These are phyloP conservation scores for Nixonia krombeini DNA, from an alignment of 1,140 invertebrate genomes.

Conservation along the genomic window DNA sequence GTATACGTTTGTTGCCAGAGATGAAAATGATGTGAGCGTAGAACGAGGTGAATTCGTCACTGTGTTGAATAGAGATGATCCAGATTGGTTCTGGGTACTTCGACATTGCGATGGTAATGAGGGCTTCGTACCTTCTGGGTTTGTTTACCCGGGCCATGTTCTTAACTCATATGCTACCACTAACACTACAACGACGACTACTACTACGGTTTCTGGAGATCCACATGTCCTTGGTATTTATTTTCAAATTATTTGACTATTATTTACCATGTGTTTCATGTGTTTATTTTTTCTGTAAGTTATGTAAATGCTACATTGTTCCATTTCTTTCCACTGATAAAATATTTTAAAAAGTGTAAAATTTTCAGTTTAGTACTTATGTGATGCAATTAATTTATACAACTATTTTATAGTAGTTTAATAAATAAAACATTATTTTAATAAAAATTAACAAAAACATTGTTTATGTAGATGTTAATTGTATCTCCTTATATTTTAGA, in stretches of 20 bases:
- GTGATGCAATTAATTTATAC: too few species aligned
- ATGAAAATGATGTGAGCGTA: slow-evolving; percentile 95
- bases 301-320: too few species aligned
- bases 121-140: slow-evolving; percentile 96
- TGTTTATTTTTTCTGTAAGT: too few species aligned
- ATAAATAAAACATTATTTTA: too few species aligned
- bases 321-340: too few species aligned
- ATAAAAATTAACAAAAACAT: too few species aligned
- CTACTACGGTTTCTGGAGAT: slow-evolving; percentile 56
- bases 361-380: too few species aligned
- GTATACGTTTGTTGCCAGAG: slow-evolving; percentile 92
- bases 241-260: slow-evolving; percentile 1
- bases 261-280: too few species aligned
- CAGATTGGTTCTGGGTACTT: slow-evolving; percentile 96
- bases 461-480: too few species aligned
- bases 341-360: too few species aligned
- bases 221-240: slow-evolving; percentile 60
- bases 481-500: too few species aligned
- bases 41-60: slow-evolving; percentile 95
- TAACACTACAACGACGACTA: slow-evolving; percentile 58
- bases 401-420: too few species aligned
- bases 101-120: slow-evolving; percentile 90
- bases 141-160: slow-evolving; percentile 85
- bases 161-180: slow-evolving; percentile 66
- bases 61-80: slow-evolving; percentile 92